These are phyloP conservation scores for Ianthella basta DNA, from an alignment of 37 sponge, comb jelly and placozoan species.

Conservation along the genomic window DNA sequence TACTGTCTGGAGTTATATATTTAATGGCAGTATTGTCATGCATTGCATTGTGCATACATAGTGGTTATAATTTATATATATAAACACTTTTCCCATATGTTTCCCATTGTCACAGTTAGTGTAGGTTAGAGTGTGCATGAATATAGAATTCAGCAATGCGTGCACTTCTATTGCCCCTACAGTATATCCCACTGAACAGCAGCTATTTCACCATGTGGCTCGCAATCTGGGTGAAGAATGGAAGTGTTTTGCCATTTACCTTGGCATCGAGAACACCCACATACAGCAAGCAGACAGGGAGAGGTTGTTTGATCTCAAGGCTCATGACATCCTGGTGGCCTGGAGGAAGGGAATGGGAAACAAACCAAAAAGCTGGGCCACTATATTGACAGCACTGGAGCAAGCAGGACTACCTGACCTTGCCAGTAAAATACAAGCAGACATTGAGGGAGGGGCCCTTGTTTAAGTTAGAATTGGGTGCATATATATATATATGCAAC, in stretches of 20 bases:
- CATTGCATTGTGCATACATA: too few relatives aligned
- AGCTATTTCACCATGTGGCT: conserved; percentile 2
- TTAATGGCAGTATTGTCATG: too few relatives aligned
- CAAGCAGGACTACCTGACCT: background rate
- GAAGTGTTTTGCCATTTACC: background rate
- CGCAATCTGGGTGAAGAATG: background rate
- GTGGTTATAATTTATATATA: too few relatives aligned
- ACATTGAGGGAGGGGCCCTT: background rate
- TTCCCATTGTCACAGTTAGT: too few relatives aligned
- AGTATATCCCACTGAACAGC: background rate
- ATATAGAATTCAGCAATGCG: too few relatives aligned
- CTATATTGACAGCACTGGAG: background rate
- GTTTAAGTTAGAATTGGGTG: background rate
- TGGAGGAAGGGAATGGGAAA: background rate
- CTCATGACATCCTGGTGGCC: background rate
- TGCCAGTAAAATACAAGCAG: background rate
- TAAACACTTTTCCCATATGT: too few relatives aligned
- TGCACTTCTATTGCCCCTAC: background rate
- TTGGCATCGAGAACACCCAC: background rate
- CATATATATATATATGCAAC: too few relatives aligned
- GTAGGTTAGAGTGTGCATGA: too few relatives aligned
- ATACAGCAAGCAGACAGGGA: background rate
- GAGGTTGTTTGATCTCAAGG: background rate
- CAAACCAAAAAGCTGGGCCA: background rate
- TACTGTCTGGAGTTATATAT: too few relatives aligned